Base-by-base conservation (phyloP, 2,113 vertebrate species). In the Oceanites oceanicus region DNA sequence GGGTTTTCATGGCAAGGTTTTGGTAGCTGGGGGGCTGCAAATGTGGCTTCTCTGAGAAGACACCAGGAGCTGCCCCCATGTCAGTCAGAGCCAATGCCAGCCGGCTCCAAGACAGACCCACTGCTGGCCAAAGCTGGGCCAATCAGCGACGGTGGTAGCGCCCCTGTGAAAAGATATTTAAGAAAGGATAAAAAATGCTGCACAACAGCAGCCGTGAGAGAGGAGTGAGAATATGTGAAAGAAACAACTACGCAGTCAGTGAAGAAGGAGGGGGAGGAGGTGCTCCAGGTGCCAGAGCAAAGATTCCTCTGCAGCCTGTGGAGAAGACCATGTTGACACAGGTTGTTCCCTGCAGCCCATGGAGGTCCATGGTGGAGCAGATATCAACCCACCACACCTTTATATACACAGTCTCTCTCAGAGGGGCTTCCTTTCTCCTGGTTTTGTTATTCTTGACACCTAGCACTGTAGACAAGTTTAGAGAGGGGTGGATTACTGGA, bases 231-330 rank as follows among this genome's bases (percentile, higher is more conserved):
- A 11, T 15, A 11, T 15, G 55, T 53, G 27, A 20, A 6, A 82
- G 55, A 15, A 66, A n/a, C 20, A 70, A 3, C 30, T 34, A 23
- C 71, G 66, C 56, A 52, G 18, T 34, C 26, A 11, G 47, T 42
- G 56, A 2, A 5, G 55, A 42, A 74, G 55, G 20, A 71, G 20
- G 15, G 11, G 19, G 3, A 25, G 29, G 13, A 68, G 3, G 4
- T 55, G 19, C 5, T 85, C 4, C 1, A 6, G 23, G 9, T 0
- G 0, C 34, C 0, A 0, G 15, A 36, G 22, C 21, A 55, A 30
- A 44, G 9, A 44, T 40, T 44, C 8, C 15, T 2, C 29, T 15
- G 50, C 40, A 58, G 36, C 22, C 32, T 0, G 0, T 42, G 22
- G 14, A 27, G 34, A 72, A 58, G 10, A n/a, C 13, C 13, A 6